A percentile compares a stretch with the other conserved stretches of the same genome.
Evolutionary conservation across 2,888 invertebrate genomes (phyloP).

Genomic region (Phasia obesa): DNA sequence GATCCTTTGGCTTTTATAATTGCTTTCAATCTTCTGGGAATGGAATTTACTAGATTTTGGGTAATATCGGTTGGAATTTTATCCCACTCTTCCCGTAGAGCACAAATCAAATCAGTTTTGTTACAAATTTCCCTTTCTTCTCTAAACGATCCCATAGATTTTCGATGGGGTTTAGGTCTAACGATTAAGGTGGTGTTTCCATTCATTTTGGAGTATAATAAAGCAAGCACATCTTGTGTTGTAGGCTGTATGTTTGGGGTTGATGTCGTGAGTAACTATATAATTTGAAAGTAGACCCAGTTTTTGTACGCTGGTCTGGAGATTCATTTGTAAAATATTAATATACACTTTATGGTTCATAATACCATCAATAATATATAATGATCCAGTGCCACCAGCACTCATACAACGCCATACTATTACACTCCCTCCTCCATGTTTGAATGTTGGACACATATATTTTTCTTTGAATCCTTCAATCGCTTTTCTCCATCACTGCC

Average conservation of each 20-base stretch:
- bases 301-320: constrained; percentile 1
- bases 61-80: not conserved
- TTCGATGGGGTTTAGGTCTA: not conserved
- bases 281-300: not conserved
- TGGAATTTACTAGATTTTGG: too few species aligned
- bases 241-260: constrained; percentile 45
- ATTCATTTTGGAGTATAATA: too few species aligned
- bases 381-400: too few species aligned
- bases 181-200: not conserved
- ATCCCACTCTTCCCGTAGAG: not conserved
- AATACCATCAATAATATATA: not conserved
- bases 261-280: constrained; percentile 52
- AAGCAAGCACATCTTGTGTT: constrained; percentile 57
- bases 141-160: not conserved
- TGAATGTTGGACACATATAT: too few species aligned
- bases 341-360: not conserved
- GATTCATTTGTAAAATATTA: not conserved
- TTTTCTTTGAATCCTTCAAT: too few species aligned
- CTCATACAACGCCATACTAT: too few species aligned
- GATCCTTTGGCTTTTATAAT: too few species aligned
- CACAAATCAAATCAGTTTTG: not conserved
- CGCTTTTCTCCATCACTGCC: constrained; percentile 1
- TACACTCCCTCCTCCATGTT: too few species aligned
- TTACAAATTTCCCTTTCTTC: not conserved
- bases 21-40: too few species aligned